Conservation (phyloP, 2,888 invertebrate genomes). For the Epistrophe eligans region DNA sequence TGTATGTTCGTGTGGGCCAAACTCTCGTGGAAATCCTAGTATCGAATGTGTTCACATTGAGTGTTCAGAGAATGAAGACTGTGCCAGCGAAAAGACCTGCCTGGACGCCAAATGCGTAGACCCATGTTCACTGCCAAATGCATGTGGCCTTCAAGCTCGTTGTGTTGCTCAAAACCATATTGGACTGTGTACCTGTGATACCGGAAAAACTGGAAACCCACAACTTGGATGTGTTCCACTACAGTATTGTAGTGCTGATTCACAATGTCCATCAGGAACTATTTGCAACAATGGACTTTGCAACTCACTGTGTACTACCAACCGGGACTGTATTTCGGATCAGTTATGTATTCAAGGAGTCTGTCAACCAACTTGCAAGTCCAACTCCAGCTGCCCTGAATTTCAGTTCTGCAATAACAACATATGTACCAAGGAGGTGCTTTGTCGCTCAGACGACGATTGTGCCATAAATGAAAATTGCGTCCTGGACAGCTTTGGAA, state of each 20-base stretch:
- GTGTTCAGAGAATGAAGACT: slow-evolving; percentile 92
- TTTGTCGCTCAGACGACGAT: slow-evolving; percentile 89
- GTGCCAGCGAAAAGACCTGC: slow-evolving; percentile 89
- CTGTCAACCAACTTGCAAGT: slow-evolving; percentile 93
- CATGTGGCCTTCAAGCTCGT: slow-evolving; percentile 92
- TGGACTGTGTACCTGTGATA: slow-evolving; percentile 92
- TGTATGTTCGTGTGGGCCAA: slow-evolving; percentile 90
- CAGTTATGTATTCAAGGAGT: slow-evolving; percentile 93
- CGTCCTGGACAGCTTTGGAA: slow-evolving; percentile 87
- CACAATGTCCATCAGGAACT: slow-evolving; percentile 92
- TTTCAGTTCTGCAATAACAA: slow-evolving; percentile 93
- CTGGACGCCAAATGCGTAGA: slow-evolving; percentile 91
- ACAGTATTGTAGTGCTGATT: slow-evolving; percentile 92
- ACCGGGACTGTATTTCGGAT: slow-evolving; percentile 93
- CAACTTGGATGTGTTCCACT: slow-evolving; percentile 92
- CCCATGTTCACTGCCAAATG: slow-evolving; percentile 91
- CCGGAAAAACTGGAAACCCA: slow-evolving; percentile 94
- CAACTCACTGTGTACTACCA: slow-evolving; percentile 89
- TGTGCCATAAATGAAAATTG: slow-evolving; percentile 91
- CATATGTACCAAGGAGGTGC: slow-evolving; percentile 92
- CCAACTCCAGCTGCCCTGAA: slow-evolving; percentile 92
- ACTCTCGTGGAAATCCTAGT: slow-evolving; percentile 91
- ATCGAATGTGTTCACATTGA: slow-evolving; percentile 90
- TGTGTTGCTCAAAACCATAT: slow-evolving; percentile 91
- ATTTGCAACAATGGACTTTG: slow-evolving; percentile 93